phyloP scores from a whole-genome alignment of 2,797 vertebrate species.

The Busarellus nigricollis region DNA sequence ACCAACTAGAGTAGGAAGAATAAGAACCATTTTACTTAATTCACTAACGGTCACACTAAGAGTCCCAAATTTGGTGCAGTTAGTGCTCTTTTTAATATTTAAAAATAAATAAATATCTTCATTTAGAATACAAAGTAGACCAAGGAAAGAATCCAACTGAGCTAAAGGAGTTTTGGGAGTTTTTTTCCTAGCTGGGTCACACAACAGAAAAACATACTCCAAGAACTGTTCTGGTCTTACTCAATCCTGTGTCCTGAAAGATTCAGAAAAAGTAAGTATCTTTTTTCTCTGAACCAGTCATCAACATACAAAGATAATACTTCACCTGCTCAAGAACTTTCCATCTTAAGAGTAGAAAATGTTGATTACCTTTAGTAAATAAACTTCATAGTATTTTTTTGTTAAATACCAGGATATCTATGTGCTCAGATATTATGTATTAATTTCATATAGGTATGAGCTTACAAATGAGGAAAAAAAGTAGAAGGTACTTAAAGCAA shows the following conservation, averaged over 20 bases:
- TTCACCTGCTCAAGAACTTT: not conserved
- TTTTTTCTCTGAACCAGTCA: not conserved
- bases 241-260: not conserved
- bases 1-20: not conserved
- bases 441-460: not conserved
- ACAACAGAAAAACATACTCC: not conserved
- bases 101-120: not conserved
- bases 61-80: not conserved
- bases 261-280: not conserved
- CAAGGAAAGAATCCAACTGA: not conserved
- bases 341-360: not conserved
- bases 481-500: not conserved
- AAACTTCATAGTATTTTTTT: not conserved
- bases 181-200: not conserved
- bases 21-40: not conserved
- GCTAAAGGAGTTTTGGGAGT: not conserved
- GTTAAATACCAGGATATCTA: not conserved
- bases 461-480: not conserved
- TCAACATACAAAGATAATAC: not conserved
- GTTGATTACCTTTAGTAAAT: not conserved
- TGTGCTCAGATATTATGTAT: not conserved
- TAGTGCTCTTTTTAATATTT: not conserved
- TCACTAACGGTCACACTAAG: not conserved
- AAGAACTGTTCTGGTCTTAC: not conserved
- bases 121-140: not conserved